A percentile compares a stretch with the other conserved stretches of the same genome.
Evolutionary conservation across 92 coral and sea anemone genomes (phyloP).

Genomic region (Parazoanthus atlanticus): DNA sequence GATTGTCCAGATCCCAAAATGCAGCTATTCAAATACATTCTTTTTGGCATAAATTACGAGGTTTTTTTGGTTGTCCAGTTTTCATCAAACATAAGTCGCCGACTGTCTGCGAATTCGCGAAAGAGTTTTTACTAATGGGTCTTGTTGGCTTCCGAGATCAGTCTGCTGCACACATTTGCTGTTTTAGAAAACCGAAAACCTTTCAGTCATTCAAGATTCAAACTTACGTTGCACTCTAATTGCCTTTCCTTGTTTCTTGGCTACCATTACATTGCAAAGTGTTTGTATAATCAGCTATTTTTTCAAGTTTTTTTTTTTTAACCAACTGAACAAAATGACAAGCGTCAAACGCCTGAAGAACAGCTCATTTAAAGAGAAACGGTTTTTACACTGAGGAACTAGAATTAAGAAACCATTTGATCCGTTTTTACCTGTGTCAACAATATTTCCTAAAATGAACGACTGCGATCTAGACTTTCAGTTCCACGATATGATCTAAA

Average conservation of each 20-base stretch:
- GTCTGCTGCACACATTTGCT: too few relatives aligned
- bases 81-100: background rate
- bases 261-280: background rate
- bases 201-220: background rate
- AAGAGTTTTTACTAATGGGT: background rate
- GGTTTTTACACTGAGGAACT: too few relatives aligned
- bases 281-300: background rate
- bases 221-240: background rate
- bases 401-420: too few relatives aligned
- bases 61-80: background rate
- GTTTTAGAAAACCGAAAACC: background rate
- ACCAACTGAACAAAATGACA: background rate
- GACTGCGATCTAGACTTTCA: background rate
- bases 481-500: background rate
- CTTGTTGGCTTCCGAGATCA: background rate
- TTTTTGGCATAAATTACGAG: background rate
- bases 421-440: background rate
- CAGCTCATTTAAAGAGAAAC: background rate
- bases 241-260: background rate
- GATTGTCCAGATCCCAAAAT: too few relatives aligned
- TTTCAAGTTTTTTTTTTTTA: too few relatives aligned
- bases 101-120: background rate
- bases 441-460: background rate
- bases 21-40: background rate
- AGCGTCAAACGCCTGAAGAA: background rate